Percentiles rank a stretch among this genome's conserved stretches.
These are phyloP conservation scores for Lichenostomus cassidix DNA, from an alignment of 2,113 vertebrate species.

Conservation along the genomic window DNA sequence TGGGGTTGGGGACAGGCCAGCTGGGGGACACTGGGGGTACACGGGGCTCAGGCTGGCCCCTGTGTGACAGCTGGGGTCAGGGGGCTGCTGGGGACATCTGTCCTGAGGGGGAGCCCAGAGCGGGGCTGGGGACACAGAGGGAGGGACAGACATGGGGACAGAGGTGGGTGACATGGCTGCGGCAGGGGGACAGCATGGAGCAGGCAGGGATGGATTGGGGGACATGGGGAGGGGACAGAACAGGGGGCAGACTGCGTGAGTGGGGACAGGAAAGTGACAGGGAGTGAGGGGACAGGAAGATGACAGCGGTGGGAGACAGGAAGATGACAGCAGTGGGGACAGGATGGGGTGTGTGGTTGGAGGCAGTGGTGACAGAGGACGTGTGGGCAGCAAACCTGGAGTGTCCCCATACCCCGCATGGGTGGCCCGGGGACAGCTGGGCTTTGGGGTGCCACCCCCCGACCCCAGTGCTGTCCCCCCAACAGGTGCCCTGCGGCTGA, in stretches of 20 bases:
- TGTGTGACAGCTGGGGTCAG: background rate
- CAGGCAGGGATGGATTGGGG: too few species aligned
- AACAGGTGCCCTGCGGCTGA: background rate
- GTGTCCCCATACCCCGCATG: background rate
- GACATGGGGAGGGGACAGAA: background rate
- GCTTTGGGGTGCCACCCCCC: background rate
- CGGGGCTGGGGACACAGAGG: background rate
- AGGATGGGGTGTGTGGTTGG: accelerated
- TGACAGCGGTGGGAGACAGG: background rate
- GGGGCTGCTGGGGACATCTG: background rate
- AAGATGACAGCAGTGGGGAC: background rate
- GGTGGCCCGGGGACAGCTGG: too few species aligned
- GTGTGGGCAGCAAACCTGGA: background rate
- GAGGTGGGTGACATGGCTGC: too few species aligned
- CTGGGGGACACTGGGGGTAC: background rate
- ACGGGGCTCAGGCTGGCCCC: background rate
- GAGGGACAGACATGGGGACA: too few species aligned
- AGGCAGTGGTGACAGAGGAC: background rate
- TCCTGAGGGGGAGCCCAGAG: background rate
- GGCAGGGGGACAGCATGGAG: too few species aligned
- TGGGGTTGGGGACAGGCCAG: background rate
- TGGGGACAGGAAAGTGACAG: background rate
- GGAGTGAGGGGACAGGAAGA: background rate
- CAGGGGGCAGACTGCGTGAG: background rate
- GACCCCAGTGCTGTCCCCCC: background rate